phyloP scores from a whole-genome alignment of 2,113 vertebrate genomes.

The Daphoenositta chrysoptera region DNA sequence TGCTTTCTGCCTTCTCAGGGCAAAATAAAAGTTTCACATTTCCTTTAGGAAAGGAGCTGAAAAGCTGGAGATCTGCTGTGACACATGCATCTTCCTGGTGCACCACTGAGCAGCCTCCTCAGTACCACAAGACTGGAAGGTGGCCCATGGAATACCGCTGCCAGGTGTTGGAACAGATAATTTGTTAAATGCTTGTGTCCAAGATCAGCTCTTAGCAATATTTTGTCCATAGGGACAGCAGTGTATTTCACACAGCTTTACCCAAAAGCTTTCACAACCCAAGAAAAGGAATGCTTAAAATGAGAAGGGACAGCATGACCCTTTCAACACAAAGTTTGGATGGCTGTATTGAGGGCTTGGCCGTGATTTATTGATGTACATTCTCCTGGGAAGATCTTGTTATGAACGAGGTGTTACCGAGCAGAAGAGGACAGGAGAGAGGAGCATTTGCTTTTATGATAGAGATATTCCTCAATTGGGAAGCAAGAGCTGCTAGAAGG shows the following conservation, averaged over 20 bases:
- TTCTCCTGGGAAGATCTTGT: background rate
- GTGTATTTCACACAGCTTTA: background rate
- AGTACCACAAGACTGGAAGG: background rate
- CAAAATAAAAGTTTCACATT: background rate
- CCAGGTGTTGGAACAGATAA: background rate
- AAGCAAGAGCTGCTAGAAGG: background rate
- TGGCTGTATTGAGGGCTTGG: background rate
- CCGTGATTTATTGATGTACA: background rate
- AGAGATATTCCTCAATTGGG: background rate
- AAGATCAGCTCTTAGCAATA: background rate
- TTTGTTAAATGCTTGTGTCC: background rate
- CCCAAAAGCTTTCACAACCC: background rate
- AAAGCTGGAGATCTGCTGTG: background rate
- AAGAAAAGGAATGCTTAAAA: background rate
- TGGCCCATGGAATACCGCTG: background rate
- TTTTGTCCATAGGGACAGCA: background rate
- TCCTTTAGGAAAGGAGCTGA: background rate
- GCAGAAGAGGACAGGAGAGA: background rate
- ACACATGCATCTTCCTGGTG: background rate
- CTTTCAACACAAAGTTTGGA: background rate
- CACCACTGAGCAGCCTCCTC: background rate
- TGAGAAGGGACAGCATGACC: background rate
- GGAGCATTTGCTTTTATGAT: background rate
- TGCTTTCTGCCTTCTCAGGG: background rate
- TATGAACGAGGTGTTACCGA: background rate